These are phyloP conservation scores for Epinephelus awoara DNA, from an alignment of 2,797 vertebrate genomes.

Conservation along the genomic window DNA sequence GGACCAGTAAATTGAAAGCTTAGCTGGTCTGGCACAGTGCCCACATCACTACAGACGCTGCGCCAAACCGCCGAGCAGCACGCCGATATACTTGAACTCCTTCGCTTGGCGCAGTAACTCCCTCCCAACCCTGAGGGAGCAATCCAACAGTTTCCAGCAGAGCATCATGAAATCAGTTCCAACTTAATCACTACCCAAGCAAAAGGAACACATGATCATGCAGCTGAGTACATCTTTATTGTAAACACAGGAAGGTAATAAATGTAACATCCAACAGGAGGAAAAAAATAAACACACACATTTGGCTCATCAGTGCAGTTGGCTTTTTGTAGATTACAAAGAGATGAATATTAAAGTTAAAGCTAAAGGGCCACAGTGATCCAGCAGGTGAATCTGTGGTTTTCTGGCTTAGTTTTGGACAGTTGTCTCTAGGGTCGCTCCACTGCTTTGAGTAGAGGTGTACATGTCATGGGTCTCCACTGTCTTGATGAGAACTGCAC, in stretches of 20 bases:
- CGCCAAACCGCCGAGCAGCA: no score
- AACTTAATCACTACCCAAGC: background rate
- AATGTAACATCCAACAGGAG: conserved; percentile 6
- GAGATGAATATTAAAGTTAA: background rate
- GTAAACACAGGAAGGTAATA: conserved; percentile 9
- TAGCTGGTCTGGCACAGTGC: no score
- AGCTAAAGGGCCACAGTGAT: background rate
- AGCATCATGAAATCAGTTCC: no score
- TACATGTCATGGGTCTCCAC: no score
- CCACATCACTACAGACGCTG: no score
- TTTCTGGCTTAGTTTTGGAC: conserved; percentile 43
- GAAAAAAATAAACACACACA: conserved; percentile 5
- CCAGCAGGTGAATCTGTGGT: background rate
- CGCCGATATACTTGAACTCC: no score
- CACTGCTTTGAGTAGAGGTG: background rate
- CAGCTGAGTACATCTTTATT: conserved; percentile 37
- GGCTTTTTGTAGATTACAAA: background rate
- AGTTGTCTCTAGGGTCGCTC: conserved; percentile 38
- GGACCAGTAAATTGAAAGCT: no score
- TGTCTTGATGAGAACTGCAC: conserved; percentile 70
- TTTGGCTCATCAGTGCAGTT: conserved; percentile 9
- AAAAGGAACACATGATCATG: background rate
- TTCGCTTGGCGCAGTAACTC: no score
- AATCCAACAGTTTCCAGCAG: no score
- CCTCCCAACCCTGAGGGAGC: no score